Percentiles rank a stretch among this genome's conserved stretches.
phyloP scores from a whole-genome alignment of 2,113 vertebrate species.

The Triplophysa siluroides region DNA sequence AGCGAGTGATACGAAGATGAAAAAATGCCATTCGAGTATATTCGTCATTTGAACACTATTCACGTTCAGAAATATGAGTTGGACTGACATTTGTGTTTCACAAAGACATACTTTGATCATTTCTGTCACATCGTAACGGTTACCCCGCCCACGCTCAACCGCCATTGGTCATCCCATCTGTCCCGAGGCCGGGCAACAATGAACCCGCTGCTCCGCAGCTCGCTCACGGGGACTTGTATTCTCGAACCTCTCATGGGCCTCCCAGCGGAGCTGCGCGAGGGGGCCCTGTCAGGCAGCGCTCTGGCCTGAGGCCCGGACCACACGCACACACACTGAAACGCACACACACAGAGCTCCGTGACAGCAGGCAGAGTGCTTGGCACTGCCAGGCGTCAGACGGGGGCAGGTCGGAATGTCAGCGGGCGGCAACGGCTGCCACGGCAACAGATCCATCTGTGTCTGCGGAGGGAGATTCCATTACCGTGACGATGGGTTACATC shows the following conservation, averaged over 20 bases:
- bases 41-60: too few relatives aligned
- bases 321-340: not conserved
- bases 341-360: constrained; percentile 16
- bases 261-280: constrained; percentile 34
- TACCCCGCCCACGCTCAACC: too few relatives aligned
- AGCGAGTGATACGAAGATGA: not conserved
- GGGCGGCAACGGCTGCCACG: constrained; percentile 41
- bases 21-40: too few relatives aligned
- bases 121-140: too few relatives aligned
- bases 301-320: constrained; percentile 39
- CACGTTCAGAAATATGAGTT: too few relatives aligned
- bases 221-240: constrained; percentile 37
- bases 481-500: constrained; percentile 37
- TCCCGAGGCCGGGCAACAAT: constrained; percentile 13
- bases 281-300: constrained; percentile 25
- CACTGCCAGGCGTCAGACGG: constrained; percentile 33
- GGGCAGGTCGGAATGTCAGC: constrained; percentile 46
- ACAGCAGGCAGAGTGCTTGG: constrained; percentile 40
- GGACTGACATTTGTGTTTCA: too few relatives aligned
- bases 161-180: not conserved
- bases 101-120: too few relatives aligned
- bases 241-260: constrained; percentile 9
- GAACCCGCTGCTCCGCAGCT: constrained; percentile 24
- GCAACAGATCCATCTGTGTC: constrained; percentile 51
- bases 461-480: constrained; percentile 41